A percentile compares a stretch with the other conserved stretches of the same genome.
Evolutionary conservation across 2,113 vertebrate genomes (phyloP).

Genomic region (Phodopus roborovskii): DNA sequence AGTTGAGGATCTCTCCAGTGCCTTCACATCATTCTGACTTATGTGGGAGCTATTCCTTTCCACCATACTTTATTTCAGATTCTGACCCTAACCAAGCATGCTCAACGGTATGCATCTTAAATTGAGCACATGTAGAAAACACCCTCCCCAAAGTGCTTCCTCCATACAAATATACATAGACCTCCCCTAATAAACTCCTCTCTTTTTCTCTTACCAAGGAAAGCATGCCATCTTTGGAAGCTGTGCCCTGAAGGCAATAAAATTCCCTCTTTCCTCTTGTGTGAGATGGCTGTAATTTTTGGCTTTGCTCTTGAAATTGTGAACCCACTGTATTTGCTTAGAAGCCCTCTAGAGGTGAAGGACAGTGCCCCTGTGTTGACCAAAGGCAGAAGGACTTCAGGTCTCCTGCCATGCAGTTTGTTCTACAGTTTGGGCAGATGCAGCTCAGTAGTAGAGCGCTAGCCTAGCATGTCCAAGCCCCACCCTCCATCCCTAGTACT

Average conservation of each 20-base stretch:
- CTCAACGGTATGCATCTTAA: not conserved
- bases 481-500: not conserved
- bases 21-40: not conserved
- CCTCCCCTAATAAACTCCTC: not conserved
- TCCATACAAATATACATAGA: too few relatives aligned
- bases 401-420: not conserved
- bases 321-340: not conserved
- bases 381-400: not conserved
- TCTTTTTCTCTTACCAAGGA: not conserved
- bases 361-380: not conserved
- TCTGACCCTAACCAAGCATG: not conserved
- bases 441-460: not conserved
- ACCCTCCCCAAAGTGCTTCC: not conserved
- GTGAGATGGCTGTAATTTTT: not conserved
- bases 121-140: not conserved
- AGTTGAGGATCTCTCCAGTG: not conserved
- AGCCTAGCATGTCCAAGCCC: too few relatives aligned
- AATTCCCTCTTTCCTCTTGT: not conserved
- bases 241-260: not conserved
- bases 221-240: not conserved
- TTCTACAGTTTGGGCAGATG: not conserved
- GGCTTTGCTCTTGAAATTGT: not conserved
- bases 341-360: not conserved
- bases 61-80: not conserved
- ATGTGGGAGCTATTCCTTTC: too few relatives aligned